phyloP scores from a whole-genome alignment of 2,113 vertebrate genomes.

The Plecturocebus donacophilus region DNA sequence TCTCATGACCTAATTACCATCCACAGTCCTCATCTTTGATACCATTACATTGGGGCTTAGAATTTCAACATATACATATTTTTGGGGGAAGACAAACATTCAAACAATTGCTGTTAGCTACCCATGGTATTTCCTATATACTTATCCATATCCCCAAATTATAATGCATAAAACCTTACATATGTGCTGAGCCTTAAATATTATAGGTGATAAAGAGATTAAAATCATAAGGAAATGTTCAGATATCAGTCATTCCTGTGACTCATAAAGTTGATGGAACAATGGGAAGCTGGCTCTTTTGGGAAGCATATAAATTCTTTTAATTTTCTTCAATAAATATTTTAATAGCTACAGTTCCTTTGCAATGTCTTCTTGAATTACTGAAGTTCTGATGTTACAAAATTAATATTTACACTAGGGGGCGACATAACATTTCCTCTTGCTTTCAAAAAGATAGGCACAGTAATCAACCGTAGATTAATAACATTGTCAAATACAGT shows the following conservation, averaged over 20 bases:
- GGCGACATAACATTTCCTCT: slow-evolving; percentile 58
- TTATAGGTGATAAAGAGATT: neutral
- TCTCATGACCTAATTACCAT: neutral
- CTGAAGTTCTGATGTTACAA: neutral
- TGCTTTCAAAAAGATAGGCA: neutral
- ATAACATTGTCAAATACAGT: slow-evolving; percentile 2
- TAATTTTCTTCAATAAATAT: neutral
- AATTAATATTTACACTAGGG: slow-evolving; percentile 70
- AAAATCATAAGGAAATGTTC: neutral
- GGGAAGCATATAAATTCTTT: neutral
- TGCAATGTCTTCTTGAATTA: neutral
- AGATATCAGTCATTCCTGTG: neutral
- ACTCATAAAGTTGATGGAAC: neutral
- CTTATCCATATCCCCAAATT: neutral
- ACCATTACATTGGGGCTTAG: no score
- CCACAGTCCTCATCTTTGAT: neutral
- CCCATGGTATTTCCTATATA: neutral
- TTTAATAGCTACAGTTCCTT: neutral
- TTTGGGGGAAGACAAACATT: neutral
- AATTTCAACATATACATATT: neutral
- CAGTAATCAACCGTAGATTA: neutral
- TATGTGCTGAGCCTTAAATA: neutral
- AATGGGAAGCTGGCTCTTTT: neutral
- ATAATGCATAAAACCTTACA: neutral
- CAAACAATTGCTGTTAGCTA: neutral